A percentile compares a stretch with the other conserved stretches of the same genome.
Evolutionary conservation across 1,140 invertebrate species (phyloP).

Genomic region (Hypsibius dujardini): DNA sequence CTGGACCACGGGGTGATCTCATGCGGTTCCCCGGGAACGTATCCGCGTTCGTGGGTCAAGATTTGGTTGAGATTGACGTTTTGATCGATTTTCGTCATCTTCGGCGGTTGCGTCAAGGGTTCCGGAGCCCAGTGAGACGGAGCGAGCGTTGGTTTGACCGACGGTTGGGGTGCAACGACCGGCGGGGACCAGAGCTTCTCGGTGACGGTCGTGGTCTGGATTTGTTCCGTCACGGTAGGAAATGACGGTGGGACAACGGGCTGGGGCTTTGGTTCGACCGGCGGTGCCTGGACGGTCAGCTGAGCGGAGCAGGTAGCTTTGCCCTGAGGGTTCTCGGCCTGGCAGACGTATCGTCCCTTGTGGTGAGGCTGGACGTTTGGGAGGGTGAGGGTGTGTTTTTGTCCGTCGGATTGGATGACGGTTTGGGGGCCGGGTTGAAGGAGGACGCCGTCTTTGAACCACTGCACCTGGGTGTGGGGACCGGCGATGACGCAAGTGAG

Average conservation of each 20-base stretch:
- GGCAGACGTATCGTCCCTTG: constrained; percentile 29
- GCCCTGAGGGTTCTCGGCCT: constrained; percentile 36
- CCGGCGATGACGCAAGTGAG: constrained; percentile 6
- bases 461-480: constrained; percentile 25
- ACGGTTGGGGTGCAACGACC: too few species aligned
- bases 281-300: constrained; percentile 29
- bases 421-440: constrained; percentile 22
- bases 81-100: constrained; percentile 21
- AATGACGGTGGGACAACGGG: too few species aligned
- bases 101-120: too few species aligned
- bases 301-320: constrained; percentile 35
- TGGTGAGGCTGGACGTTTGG: constrained; percentile 18
- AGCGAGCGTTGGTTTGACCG: too few species aligned
- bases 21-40: background rate
- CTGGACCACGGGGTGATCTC: background rate
- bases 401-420: constrained; percentile 24
- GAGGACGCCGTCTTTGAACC: constrained; percentile 28
- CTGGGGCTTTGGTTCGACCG: constrained; percentile 22
- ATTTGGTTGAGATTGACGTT: constrained; percentile 19
- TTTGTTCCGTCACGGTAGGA: too few species aligned
- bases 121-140: too few species aligned
- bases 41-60: background rate
- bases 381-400: constrained; percentile 25
- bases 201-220: too few species aligned
- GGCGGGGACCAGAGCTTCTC: too few species aligned